phyloP scores from a whole-genome alignment of 2,797 vertebrate genomes.

The Melopsittacus undulatus region DNA sequence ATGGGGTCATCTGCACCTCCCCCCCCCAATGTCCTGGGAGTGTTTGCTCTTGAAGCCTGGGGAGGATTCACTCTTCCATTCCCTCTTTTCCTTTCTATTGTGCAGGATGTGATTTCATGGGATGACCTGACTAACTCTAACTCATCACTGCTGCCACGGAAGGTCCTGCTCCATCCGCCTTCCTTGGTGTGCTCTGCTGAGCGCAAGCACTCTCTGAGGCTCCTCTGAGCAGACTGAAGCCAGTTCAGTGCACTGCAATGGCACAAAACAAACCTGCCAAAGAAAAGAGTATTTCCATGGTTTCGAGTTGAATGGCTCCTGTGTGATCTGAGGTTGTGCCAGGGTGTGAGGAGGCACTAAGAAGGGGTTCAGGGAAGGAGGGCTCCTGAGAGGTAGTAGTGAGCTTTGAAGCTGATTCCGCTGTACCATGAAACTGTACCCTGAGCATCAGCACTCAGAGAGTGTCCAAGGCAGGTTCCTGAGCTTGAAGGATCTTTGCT shows the following conservation, averaged over 20 bases:
- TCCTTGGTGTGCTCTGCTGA: neutral
- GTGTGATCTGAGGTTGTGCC: neutral
- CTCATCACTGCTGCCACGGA: neutral
- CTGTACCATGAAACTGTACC: neutral
- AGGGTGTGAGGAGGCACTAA: neutral
- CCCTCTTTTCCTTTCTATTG: neutral
- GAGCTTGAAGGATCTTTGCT: neutral
- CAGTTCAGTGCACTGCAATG: neutral
- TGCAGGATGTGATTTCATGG: neutral
- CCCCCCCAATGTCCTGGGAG: fast-evolving
- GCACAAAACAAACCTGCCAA: neutral
- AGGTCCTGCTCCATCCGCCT: neutral
- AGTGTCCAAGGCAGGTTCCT: neutral
- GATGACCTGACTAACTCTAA: neutral
- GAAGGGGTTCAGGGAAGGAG: neutral
- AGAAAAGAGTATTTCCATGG: neutral
- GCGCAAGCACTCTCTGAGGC: fast-evolving
- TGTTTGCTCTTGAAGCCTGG: neutral
- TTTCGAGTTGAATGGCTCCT: neutral
- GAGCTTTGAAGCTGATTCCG: neutral
- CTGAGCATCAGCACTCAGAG: neutral
- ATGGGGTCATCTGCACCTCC: fast-evolving
- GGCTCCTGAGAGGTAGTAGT: neutral
- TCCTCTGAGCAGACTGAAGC: neutral
- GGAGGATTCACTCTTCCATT: neutral